Evolutionary conservation across 2,113 vertebrate genomes (phyloP).

Genomic region (Myotis brandtii): DNA sequence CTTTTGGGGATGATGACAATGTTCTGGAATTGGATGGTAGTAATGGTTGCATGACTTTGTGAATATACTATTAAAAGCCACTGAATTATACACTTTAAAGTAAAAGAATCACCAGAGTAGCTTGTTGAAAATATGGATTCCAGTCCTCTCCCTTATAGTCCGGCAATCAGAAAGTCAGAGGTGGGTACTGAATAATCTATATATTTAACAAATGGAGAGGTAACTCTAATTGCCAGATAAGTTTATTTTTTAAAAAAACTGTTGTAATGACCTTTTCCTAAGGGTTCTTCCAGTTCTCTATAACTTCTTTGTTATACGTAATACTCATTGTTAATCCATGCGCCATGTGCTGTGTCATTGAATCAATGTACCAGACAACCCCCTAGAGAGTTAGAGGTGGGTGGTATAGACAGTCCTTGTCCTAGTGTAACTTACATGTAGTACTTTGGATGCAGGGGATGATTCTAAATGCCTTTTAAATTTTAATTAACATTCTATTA

Average conservation of each 20-base stretch:
- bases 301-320: not conserved
- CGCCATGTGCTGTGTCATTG: not conserved
- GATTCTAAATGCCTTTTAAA: conserved; percentile 38
- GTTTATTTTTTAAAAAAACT: not conserved
- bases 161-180: not conserved
- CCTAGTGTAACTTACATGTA: not conserved
- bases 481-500: conserved; percentile 36
- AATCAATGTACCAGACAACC: not conserved
- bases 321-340: not conserved
- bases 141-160: not conserved
- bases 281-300: not conserved
- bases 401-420: not conserved
- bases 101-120: not conserved
- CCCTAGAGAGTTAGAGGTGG: not conserved
- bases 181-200: not conserved
- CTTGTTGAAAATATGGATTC: conserved; percentile 17
- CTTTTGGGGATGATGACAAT: not conserved
- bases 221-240: not conserved
- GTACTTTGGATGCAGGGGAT: not conserved
- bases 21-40: not conserved
- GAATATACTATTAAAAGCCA: too few species aligned
- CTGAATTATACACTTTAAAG: not conserved
- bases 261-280: not conserved
- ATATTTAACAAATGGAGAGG: conserved; percentile 20
- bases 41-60: not conserved